Evolutionary conservation across 1,140 invertebrate genomes (phyloP).

Genomic region (Drosophila rufa): DNA sequence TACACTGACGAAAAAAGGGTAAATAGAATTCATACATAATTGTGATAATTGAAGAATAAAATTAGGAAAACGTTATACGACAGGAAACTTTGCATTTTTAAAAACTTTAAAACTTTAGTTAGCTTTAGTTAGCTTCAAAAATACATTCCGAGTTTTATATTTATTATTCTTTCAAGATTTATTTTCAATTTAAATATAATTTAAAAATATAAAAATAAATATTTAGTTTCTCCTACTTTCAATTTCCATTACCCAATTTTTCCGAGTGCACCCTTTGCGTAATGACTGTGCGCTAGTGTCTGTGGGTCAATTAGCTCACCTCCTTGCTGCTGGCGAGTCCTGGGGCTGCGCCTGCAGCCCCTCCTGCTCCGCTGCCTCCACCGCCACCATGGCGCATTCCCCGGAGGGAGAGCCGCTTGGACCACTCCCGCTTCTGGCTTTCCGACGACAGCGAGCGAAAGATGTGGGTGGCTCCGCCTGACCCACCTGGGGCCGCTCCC

Average conservation of each 20-base stretch:
- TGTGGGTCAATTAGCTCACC: constrained; percentile 68
- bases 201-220: too few species aligned
- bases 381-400: constrained; percentile 85
- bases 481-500: constrained; percentile 44
- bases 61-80: too few species aligned
- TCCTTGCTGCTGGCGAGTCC: constrained; percentile 61
- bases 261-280: constrained; percentile 13
- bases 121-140: neutral
- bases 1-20: constrained; percentile 1
- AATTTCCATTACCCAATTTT: neutral
- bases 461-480: constrained; percentile 64
- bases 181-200: neutral
- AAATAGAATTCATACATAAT: neutral
- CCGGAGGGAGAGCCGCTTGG: constrained; percentile 87
- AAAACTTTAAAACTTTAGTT: too few species aligned
- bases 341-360: constrained; percentile 15
- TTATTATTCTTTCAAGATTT: too few species aligned
- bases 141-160: too few species aligned
- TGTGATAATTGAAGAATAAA: neutral
- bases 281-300: constrained; percentile 28
- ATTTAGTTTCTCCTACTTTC: neutral
- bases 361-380: constrained; percentile 7
- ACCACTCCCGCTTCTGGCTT: constrained; percentile 87
- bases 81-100: too few species aligned
- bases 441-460: constrained; percentile 85